A percentile compares a stretch with the other conserved stretches of the same genome.
Conservation (phyloP, 2,113 vertebrate species). For the Neogale vison region DNA sequence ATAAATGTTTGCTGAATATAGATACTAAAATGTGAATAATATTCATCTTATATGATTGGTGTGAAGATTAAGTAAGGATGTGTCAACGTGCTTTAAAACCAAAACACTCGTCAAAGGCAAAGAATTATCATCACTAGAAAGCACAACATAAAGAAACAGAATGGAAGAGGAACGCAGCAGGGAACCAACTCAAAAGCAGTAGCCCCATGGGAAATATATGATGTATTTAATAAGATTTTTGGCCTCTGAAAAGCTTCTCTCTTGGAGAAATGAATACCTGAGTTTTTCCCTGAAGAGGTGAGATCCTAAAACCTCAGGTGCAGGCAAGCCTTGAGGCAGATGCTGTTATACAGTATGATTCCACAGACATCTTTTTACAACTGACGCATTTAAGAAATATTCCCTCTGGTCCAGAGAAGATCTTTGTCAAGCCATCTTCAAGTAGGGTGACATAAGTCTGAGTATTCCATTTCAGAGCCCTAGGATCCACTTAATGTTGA, state of each 20-base stretch:
- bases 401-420: not conserved
- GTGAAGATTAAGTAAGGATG: constrained; percentile 19
- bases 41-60: not conserved
- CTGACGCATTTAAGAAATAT: not conserved
- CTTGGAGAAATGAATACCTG: not conserved
- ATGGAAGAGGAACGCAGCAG: constrained; percentile 6
- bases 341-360: not conserved
- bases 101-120: constrained; percentile 33
- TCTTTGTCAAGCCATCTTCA: constrained; percentile 36
- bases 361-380: not conserved
- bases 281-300: not conserved
- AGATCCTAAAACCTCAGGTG: not conserved
- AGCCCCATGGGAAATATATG: not conserved
- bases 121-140: constrained; percentile 34
- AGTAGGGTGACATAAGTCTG: not conserved
- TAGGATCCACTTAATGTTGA: not conserved
- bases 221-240: not conserved
- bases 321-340: not conserved
- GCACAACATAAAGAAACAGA: constrained; percentile 9
- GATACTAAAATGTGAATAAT: constrained; percentile 18
- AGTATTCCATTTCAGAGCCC: not conserved
- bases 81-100: constrained; percentile 16
- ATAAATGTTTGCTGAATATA: constrained; percentile 13
- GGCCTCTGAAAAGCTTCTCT: constrained; percentile 4
- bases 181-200: not conserved